phyloP scores from a whole-genome alignment of 2,888 invertebrate genomes.

The Carterocephalus palaemon region DNA sequence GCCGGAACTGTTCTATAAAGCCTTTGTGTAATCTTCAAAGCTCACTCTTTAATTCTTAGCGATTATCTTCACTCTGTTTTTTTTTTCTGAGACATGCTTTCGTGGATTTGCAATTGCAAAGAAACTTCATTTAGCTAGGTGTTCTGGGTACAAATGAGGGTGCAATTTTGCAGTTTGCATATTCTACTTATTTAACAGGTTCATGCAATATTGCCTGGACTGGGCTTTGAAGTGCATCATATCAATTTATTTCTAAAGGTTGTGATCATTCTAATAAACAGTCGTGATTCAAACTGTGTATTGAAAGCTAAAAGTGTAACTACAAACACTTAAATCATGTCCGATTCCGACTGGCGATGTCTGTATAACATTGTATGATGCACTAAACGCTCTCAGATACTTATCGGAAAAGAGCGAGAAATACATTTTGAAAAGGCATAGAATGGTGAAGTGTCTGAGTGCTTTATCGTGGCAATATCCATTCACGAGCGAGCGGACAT shows the following conservation, averaged over 20 bases:
- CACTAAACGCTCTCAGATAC: conserved; percentile 67
- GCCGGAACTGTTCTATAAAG: conserved; percentile 71
- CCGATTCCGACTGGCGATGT: conserved; percentile 27
- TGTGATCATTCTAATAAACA: conserved; percentile 17
- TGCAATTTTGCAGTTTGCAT: conserved; percentile 70
- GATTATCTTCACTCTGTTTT: conserved; percentile 51
- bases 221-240: conserved; percentile 75
- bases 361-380: conserved; percentile 65
- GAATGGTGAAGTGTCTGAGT: conserved; percentile 70
- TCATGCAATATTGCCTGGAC: conserved; percentile 72
- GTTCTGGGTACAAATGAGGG: conserved; percentile 64
- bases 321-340: conserved; percentile 19
- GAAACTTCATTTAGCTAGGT: conserved; percentile 52
- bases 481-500: conserved; percentile 76
- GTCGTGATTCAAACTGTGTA: conserved; percentile 32
- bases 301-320: conserved; percentile 20
- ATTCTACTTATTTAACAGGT: conserved; percentile 61
- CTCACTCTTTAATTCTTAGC: conserved; percentile 65
- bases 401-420: conserved; percentile 66
- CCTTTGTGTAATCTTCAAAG: conserved; percentile 60
- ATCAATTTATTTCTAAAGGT: conserved; percentile 54
- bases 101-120: conserved; percentile 63
- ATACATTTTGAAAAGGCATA: conserved; percentile 68
- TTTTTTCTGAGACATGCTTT: conserved; percentile 79
- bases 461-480: conserved; percentile 67